Base-by-base conservation (phyloP, 1,140 invertebrate species). In the Adoxophyes honmai region DNA sequence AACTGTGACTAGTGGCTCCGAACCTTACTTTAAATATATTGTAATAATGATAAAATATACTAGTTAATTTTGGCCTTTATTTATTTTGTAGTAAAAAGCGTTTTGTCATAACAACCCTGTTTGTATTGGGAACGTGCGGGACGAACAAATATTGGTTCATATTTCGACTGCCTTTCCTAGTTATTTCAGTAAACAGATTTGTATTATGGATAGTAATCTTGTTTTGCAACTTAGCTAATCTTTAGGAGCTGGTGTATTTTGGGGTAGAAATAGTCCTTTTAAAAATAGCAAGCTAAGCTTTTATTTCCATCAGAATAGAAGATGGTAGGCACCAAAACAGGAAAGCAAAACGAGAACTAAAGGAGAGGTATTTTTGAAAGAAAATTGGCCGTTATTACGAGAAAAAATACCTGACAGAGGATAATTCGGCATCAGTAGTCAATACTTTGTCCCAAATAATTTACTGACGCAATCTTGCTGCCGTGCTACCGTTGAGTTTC, bases 31-130 rank as follows among this genome's bases (percentile, higher is more conserved):
- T 83, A 83, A 83, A 81, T 83, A 83, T 78, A 79, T 79, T 79
- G 71, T 81, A 81, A 83, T 83, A 81, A 83, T 79, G 74, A 83
- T 83, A 81, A 78, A 81, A 81, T 81, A 71, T 68, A 80, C 78
- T 79, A 67, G 73, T 66, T 81, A 78, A 86, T 86, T 80, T 68
- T 34, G 60, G 58, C 58, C 75, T 75, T 66, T 86, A 81, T 86
- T 82, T 76, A 73, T 73, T 77, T 69, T 70, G 62, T 35, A 72
- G 57, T 75, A 78, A 70, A 77, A 68, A 66, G 58, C 64, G 68
- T 72, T 76, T 73, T 73, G 70, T 81, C 64, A 77, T 78, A 81
- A 77, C 70, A 73, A 60, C 58, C 57, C 62, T 70, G 59, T 75
- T 70, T 73, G 64, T 69, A 65, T 54, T 63, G 55, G 69, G 59